phyloP scores from a whole-genome alignment of 2,113 vertebrate species.

The Illadopsis cleaveri region DNA sequence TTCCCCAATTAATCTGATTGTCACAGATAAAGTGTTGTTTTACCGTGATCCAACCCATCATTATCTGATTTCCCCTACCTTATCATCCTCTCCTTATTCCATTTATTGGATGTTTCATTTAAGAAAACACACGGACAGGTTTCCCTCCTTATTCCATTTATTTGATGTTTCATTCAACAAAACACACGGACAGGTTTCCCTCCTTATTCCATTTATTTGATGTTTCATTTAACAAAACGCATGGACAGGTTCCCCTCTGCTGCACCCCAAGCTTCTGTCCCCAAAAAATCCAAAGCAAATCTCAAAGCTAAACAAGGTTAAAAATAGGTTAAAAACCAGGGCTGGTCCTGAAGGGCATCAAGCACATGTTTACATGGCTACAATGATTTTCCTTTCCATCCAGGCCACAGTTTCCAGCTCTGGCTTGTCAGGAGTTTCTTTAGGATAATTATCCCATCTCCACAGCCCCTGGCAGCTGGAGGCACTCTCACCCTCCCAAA shows the following conservation, averaged over 20 bases:
- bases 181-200: neutral
- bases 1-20: neutral
- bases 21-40: neutral
- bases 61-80: neutral
- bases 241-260: rapidly evolving
- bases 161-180: neutral
- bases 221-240: neutral
- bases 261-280: neutral
- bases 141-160: neutral
- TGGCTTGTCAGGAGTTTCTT: neutral
- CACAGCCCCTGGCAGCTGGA: conserved; percentile 30
- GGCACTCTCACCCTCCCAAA: conserved; percentile 10
- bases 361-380: neutral
- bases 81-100: neutral
- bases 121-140: neutral
- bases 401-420: conserved; percentile 22
- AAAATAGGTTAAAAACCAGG: neutral
- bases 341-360: neutral
- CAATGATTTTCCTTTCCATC: conserved; percentile 23
- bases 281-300: neutral
- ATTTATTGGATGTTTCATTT: neutral
- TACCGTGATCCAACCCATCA: rapidly evolving
- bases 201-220: neutral
- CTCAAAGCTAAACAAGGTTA: neutral
- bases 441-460: neutral